Evolutionary conservation across 2,113 vertebrate species (phyloP).

Genomic region (Larimichthys crocea): DNA sequence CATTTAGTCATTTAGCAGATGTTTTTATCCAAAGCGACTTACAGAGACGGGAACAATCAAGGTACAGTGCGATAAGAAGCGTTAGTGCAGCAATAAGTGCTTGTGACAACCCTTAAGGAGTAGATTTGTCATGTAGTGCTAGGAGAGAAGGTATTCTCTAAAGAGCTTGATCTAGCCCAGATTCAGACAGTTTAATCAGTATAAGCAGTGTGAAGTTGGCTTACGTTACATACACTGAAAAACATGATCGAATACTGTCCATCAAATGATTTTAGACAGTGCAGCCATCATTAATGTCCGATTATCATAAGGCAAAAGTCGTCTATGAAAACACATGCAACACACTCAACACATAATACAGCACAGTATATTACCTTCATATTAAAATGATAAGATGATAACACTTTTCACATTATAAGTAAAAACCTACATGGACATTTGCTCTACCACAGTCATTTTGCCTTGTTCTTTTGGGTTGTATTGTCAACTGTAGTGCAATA

Average conservation of each 20-base stretch:
- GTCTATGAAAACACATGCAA: neutral
- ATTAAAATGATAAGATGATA: neutral
- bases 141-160: too few relatives aligned
- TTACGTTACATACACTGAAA: conserved; percentile 41
- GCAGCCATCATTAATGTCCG: too few relatives aligned
- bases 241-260: conserved; percentile 54
- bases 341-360: neutral
- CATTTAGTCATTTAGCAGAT: too few relatives aligned
- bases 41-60: too few relatives aligned
- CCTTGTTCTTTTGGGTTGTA: neutral
- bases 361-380: neutral
- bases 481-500: neutral
- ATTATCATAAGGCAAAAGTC: neutral
- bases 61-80: too few relatives aligned
- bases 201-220: conserved; percentile 51
- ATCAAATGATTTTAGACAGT: conserved; percentile 48
- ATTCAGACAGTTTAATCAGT: conserved; percentile 30
- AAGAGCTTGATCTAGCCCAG: conserved; percentile 19
- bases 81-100: too few relatives aligned
- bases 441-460: neutral
- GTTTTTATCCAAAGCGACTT: too few relatives aligned
- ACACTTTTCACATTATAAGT: neutral
- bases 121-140: too few relatives aligned
- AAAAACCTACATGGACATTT: neutral
- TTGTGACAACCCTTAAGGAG: too few relatives aligned